Evolutionary conservation across 2,888 invertebrate species (phyloP), one percentile per base, ranked within the genome.

Genomic region (Lasioglossum pauxillum): DNA sequence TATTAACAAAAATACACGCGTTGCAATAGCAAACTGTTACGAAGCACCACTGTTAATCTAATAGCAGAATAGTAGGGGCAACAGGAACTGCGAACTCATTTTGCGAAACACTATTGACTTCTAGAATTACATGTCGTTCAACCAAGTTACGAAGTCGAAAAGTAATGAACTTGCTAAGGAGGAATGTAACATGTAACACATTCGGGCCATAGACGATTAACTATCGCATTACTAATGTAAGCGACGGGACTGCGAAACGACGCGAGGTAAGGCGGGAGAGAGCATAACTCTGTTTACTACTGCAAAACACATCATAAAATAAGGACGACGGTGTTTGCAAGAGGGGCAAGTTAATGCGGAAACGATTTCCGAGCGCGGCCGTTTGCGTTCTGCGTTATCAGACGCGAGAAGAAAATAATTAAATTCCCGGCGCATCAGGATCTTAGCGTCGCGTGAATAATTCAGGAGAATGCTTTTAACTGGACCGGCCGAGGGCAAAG

Each of bases 381-480:
- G 44, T 76, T 73, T 76, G 60, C 69, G 41, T 82, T 71, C 41
- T 35, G 69, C 80, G 80, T 78, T 79, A 79, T 71, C 71, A 73
- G 72, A 75, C 75, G 72, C 78, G 44, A 46, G 75, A 73, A 79
- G 83, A 79, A 85, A 85, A 80, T 85, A 80, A 85, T 85, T 80
- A 84, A 85, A 85, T 85, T 78, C 80, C 38, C 75, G 23, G 69
- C 57, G 85, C 80, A 77, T 88, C 76, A 38, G 72, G 78, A 80
- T 78, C 80, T 77, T 87, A 82, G 71, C 75, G 85, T 75, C 85
- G 80, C 82, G 74, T 87, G 90, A 90, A 90, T 90, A 92, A 90
- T 90, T 91, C 86, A 87, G 75, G 84, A 88, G 89, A 88, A 89
- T 87, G 90, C 91, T 90, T 90, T 91, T 85, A 90, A 88, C 84